Percentiles rank a stretch among this genome's conserved stretches.
Conservation (phyloP, 2,888 invertebrate genomes). For the Xestia sexstrigata region DNA sequence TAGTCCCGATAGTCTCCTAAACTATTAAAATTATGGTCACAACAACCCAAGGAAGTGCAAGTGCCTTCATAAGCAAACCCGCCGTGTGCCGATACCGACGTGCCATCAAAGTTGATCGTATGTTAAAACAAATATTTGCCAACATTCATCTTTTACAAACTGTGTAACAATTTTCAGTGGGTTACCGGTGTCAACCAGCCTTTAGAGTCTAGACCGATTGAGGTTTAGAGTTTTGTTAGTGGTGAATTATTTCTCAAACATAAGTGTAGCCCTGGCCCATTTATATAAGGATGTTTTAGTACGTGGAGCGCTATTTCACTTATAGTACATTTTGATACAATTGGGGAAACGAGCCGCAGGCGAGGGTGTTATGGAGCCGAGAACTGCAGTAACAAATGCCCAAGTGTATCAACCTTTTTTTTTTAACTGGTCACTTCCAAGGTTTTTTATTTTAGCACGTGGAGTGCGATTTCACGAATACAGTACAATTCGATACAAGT, state of each 20-base stretch:
- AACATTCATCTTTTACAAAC: conserved; percentile 66
- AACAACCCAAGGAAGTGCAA: conserved; percentile 34
- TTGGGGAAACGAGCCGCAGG: too few relatives aligned
- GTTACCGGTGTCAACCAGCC: conserved; percentile 39
- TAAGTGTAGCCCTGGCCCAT: too few relatives aligned
- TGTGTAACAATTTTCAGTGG: conserved; percentile 54
- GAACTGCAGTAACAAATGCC: too few relatives aligned
- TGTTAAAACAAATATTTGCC: conserved; percentile 66
- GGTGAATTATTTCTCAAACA: too few relatives aligned
- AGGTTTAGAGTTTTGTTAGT: background rate
- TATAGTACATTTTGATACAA: too few relatives aligned
- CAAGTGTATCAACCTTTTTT: too few relatives aligned
- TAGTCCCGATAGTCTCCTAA: background rate
- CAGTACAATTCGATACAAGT: too few relatives aligned
- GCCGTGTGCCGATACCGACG: conserved; percentile 47
- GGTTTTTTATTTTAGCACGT: too few relatives aligned
- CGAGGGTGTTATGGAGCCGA: too few relatives aligned
- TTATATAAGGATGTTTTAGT: background rate
- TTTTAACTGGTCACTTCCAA: background rate
- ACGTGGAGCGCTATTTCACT: background rate
- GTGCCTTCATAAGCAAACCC: conserved; percentile 51
- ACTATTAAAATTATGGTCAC: conserved; percentile 37
- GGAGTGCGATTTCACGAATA: too few relatives aligned
- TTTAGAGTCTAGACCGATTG: conserved; percentile 19
- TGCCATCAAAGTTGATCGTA: conserved; percentile 60